Base-by-base conservation (phyloP, 1,140 invertebrate species). In the Cotesia vestalis region DNA sequence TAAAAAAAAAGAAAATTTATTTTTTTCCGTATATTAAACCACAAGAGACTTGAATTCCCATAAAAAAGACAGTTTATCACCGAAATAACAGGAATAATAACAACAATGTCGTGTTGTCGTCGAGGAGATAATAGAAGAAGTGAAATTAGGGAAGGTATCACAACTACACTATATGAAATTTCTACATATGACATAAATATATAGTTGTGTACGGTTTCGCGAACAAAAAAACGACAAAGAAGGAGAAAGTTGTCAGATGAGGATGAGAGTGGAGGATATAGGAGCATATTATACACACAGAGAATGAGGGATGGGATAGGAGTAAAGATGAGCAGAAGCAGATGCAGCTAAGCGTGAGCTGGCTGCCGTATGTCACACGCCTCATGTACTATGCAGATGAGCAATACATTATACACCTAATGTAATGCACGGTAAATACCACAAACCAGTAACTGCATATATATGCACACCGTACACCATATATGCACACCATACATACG, bases 321-420 rank as follows among this genome's bases (percentile, higher is more conserved):
- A 55, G 52, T 67, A 72, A 62, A 73, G 71, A 72, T 60, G 63
- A 79, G 70, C 66, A 63, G 70, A 72, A 73, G 75, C 80, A 82
- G 80, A 82, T 80, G 79, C 75, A 57, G 52, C 57, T 60, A 27
- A 40, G 70, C 63, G 68, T 72, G 72, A 60, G 57, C 63, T 75
- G 60, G 61, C 62, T 72, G 73, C 77, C 80, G 79, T 81, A 80
- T 80, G 81, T 82, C 80, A 77, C 77, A 81, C 76, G 76, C 78
- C 63, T 81, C 78, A 82, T 81, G 40, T 46, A 46, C 40, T 46
- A 46, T 46, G 80, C 76, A 82, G 77, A 80, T 78, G 74, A 79
- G 78, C 78, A 66, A 61, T 55, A n/a, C 20, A 51, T 71, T 67
- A 67, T 73, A 75, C 77, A 80, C 81, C 77, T 61, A 78, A 63